Evolutionary conservation across 1,140 invertebrate genomes (phyloP), one percentile per base, ranked within the genome.

Genomic region (Psix sp.): DNA sequence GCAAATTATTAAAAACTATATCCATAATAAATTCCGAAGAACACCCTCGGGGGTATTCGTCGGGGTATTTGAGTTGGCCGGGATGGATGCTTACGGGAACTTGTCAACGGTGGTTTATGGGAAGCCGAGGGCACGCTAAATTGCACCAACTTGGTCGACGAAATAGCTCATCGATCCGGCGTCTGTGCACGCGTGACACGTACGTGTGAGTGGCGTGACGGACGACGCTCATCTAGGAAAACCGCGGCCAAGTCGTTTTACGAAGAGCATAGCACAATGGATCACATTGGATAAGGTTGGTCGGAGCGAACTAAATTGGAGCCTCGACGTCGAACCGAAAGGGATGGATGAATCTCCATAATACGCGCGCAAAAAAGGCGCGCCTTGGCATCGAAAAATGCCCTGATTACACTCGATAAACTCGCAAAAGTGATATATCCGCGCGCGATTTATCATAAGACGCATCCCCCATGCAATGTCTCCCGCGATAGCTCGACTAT

Each of bases 21-120:
- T 67, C 48, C 17, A 15, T 45, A 59, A 59, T 57, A 51, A 51
- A 67, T 67, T 57, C 18, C 31, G 13, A 35, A 59, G 21, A 35
- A 67, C 35, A 24, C 52, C 49, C 38, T 45, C 26, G 51, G 31
- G 45, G 45, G 21, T 20, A 59, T 51, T 51, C 51, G 51, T 51
- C 29, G 45, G 51, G 13, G 24, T 43, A 48, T 33, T 51, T 56
- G 24, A n/a, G 59, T 40, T 36, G 31, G 39, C 17, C 49, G 43
- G 46, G 72, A 63, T 51, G 36, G 72, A 74, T 74, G 74, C 67
- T 76, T 76, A 76, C 73, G 66, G 62, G 66, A 66, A 76, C 66
- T 76, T 76, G 73, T 76, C 73, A 76, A 76, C 66, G 56, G 65
- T 70, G 73, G 66, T 70, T 76, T 76, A 76, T 76, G 73, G 66